Evolutionary conservation across 2,888 invertebrate genomes (phyloP), one percentile per base, ranked within the genome.

Genomic region (Andrena camellia): DNA sequence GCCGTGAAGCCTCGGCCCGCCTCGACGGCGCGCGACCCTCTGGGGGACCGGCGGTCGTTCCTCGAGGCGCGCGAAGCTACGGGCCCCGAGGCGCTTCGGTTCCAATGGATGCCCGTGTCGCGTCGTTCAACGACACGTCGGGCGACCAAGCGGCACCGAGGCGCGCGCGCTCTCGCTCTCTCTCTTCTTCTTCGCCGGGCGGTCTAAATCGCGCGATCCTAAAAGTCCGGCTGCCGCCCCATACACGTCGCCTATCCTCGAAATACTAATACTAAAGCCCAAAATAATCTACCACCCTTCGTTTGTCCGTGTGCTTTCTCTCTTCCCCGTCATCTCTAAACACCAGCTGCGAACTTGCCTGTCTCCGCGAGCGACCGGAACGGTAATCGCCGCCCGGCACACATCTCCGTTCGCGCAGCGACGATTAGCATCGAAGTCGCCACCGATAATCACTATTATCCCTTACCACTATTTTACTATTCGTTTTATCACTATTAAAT

Each of bases 241-340:
- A 5, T 70, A 70, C 62, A 31, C 54, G 63, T 57, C 59, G 31
- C 33, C 70, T 81, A 68, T 68, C 29, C 57, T 72, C 85, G 87
- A 87, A 86, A 87, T 69, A 83, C 87, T 92, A 92, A 93, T 92
- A 93, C 92, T 92, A 93, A 93, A 93, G 91, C 93, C 93, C 92
- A 93, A 93, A 92, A 91, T 92, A 88, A 91, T 90, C 76, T 83
- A 84, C 81, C 70, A 72, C 70, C 74, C 31, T 74, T 83, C 67
- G 31, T 67, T 31, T 31, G 29, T 50, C 50, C 59, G 50, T n/a
- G 20, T 23, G 17, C 64, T 64, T 72, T 59, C 57, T 59, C 57
- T 70, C 71, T 63, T 62, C 66, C 66, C 26, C 68, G 71, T 54
- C 68, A 68, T 54, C 29, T 54, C 17, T 42, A 42, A 42, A 42